A percentile compares a stretch with the other conserved stretches of the same genome.
Conservation (phyloP, 2,888 invertebrate species). For the Agriotes lineatus region DNA sequence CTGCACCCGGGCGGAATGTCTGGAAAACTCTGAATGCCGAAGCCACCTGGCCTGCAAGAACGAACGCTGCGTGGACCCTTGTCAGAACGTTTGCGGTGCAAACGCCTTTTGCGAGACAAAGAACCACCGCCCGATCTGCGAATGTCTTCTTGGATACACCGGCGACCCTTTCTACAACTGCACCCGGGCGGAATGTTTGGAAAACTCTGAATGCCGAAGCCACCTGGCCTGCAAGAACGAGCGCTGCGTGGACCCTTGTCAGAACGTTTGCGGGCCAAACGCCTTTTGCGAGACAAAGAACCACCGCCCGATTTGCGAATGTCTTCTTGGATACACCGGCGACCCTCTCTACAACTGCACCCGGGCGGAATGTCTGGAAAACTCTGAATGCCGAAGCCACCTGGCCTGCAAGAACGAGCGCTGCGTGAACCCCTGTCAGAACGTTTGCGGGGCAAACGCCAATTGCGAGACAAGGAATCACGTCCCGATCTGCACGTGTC, state of each 20-base stretch:
- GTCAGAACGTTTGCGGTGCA: too few species aligned
- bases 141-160: too few species aligned
- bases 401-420: slow-evolving; percentile 81
- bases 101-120: too few species aligned
- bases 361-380: slow-evolving; percentile 70
- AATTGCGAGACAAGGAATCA: slow-evolving; percentile 84
- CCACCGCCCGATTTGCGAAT: slow-evolving; percentile 84
- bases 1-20: too few species aligned
- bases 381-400: slow-evolving; percentile 80
- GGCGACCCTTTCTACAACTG: too few species aligned
- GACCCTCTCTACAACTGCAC: slow-evolving; percentile 82
- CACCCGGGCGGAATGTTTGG: slow-evolving; percentile 15
- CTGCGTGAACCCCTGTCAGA: slow-evolving; percentile 84
- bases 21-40: too few species aligned
- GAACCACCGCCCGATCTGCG: too few species aligned
- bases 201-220: slow-evolving; percentile 16
- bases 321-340: slow-evolving; percentile 83
- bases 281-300: slow-evolving; percentile 75
- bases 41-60: too few species aligned
- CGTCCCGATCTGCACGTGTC: slow-evolving; percentile 83
- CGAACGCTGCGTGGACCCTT: too few species aligned
- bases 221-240: slow-evolving; percentile 41
- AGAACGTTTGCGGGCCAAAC: slow-evolving; percentile 76
- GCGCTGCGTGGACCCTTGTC: slow-evolving; percentile 64
- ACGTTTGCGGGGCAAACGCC: slow-evolving; percentile 81